These are phyloP conservation scores for Trisateles emortualis DNA, from an alignment of 2,888 invertebrate genomes.

Conservation along the genomic window DNA sequence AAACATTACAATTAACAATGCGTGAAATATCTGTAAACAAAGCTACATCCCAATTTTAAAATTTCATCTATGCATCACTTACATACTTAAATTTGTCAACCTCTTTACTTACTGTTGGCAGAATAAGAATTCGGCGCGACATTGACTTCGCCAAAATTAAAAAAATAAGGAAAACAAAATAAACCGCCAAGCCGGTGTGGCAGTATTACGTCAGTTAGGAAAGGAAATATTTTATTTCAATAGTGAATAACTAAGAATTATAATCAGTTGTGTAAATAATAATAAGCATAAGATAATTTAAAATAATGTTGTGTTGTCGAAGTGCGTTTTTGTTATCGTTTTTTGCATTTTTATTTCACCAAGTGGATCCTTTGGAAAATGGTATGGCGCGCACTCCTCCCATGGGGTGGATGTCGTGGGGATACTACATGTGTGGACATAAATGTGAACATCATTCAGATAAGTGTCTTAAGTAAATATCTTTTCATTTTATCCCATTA, in stretches of 20 bases:
- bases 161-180: too few relatives aligned
- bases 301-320: slow-evolving; percentile 28
- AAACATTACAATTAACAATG: too few relatives aligned
- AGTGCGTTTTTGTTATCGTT: slow-evolving; percentile 32
- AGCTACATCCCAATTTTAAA: too few relatives aligned
- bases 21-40: too few relatives aligned
- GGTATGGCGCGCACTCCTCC: slow-evolving; percentile 89
- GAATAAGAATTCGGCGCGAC: too few relatives aligned
- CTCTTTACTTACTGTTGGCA: too few relatives aligned
- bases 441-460: slow-evolving; percentile 87
- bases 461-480: slow-evolving; percentile 88
- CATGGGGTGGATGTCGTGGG: slow-evolving; percentile 93
- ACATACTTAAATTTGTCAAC: too few relatives aligned
- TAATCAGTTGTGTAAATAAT: too few relatives aligned
- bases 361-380: slow-evolving; percentile 83
- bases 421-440: slow-evolving; percentile 88
- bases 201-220: slow-evolving; percentile 1
- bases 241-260: too few relatives aligned
- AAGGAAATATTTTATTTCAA: too few relatives aligned
- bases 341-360: slow-evolving; percentile 44
- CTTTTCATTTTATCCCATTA: slow-evolving; percentile 11
- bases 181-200: neutral
- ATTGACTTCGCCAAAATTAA: too few relatives aligned
- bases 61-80: too few relatives aligned
- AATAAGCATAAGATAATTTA: neutral